These are phyloP conservation scores for Petrolisthes manimaculis DNA, from an alignment of 2,888 invertebrate genomes.

Conservation along the genomic window DNA sequence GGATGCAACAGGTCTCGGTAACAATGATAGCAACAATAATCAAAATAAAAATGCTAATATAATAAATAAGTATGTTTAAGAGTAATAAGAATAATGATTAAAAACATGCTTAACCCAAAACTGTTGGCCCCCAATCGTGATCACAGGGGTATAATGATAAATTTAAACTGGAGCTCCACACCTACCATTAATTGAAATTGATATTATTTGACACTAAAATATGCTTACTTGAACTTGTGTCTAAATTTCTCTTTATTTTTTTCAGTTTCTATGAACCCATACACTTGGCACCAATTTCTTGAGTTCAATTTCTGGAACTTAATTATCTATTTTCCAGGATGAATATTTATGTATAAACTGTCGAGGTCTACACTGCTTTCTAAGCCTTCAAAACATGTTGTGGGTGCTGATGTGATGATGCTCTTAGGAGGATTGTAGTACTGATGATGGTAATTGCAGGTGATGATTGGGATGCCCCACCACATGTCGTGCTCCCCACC, in stretches of 20 bases:
- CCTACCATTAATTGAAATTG: conserved; percentile 13
- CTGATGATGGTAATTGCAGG: background rate
- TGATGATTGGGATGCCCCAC: no score
- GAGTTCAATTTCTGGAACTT: conserved; percentile 29
- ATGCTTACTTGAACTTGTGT: conserved; percentile 48
- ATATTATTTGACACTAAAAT: conserved; percentile 39
- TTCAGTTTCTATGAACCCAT: conserved; percentile 31
- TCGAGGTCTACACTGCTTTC: conserved; percentile 2
- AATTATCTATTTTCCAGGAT: conserved; percentile 24
- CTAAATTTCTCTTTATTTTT: conserved; percentile 32
- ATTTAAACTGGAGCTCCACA: conserved; percentile 38
- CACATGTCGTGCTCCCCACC: no score
- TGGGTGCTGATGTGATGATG: background rate
- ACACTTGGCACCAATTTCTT: conserved; percentile 52
- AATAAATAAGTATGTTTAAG: background rate
- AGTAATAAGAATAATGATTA: conserved; percentile 26
- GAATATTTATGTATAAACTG: conserved; percentile 30
- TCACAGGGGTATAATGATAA: conserved; percentile 57
- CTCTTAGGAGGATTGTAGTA: background rate
- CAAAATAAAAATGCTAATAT: background rate
- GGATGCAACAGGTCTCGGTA: background rate
- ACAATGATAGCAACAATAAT: background rate
- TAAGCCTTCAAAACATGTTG: conserved; percentile 1
- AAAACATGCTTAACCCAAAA: conserved; percentile 45
- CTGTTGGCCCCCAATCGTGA: conserved; percentile 55